Percentiles rank a stretch among this genome's conserved stretches.
phyloP scores from a whole-genome alignment of 2,888 invertebrate genomes.

The Timandra comae region DNA sequence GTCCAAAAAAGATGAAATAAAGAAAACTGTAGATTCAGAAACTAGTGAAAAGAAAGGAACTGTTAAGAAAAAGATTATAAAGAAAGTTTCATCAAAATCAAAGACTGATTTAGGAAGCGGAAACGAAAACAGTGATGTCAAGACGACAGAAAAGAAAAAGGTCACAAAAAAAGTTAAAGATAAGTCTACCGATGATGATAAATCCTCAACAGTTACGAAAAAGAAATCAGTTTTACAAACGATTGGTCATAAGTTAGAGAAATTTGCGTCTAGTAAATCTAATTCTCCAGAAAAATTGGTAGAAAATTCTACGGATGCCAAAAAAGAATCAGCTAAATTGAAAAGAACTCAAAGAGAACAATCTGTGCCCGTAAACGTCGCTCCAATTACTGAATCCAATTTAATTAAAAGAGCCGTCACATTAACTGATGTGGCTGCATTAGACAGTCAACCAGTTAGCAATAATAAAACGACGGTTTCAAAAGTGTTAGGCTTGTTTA shows the following conservation, averaged over 20 bases:
- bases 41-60: slow-evolving; percentile 55
- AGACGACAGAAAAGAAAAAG: slow-evolving; percentile 60
- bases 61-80: slow-evolving; percentile 64
- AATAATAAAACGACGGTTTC: slow-evolving; percentile 82
- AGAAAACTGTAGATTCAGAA: slow-evolving; percentile 42
- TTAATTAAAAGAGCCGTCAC: slow-evolving; percentile 84
- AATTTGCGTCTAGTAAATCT: slow-evolving; percentile 75
- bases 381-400: slow-evolving; percentile 79
- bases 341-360: slow-evolving; percentile 80
- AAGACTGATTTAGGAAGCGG: slow-evolving; percentile 53
- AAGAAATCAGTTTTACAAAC: slow-evolving; percentile 84
- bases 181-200: slow-evolving; percentile 51
- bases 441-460: slow-evolving; percentile 48
- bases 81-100: slow-evolving; percentile 65
- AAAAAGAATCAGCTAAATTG: slow-evolving; percentile 59
- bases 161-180: slow-evolving; percentile 62
- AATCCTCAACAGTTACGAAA: slow-evolving; percentile 54
- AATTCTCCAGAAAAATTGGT: slow-evolving; percentile 68
- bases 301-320: slow-evolving; percentile 35
- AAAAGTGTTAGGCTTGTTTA: slow-evolving; percentile 86
- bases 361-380: slow-evolving; percentile 76
- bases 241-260: slow-evolving; percentile 86
- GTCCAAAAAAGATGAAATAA: slow-evolving; percentile 44
- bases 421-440: slow-evolving; percentile 79
- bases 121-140: slow-evolving; percentile 43